Conservation (phyloP, 2,888 invertebrate species). For the Cerastis leucographa region DNA sequence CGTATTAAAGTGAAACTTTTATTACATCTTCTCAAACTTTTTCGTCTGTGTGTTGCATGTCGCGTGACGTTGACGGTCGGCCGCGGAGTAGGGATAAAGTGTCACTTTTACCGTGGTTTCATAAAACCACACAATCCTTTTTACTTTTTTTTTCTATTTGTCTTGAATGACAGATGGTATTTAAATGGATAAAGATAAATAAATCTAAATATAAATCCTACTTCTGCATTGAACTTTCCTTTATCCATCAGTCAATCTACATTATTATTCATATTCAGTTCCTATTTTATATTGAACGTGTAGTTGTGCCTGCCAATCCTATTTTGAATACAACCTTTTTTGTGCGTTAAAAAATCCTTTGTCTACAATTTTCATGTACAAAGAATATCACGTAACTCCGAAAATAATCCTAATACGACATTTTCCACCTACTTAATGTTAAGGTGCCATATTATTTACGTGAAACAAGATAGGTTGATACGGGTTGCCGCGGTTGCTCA, state of each 20-base stretch:
- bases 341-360: slow-evolving; percentile 1
- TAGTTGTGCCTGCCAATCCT: neutral
- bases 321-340: neutral
- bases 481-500: slow-evolving; percentile 58
- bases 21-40: no score
- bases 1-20: no score
- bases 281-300: neutral
- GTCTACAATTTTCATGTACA: neutral
- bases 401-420: slow-evolving; percentile 32
- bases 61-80: no score
- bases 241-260: slow-evolving; percentile 12
- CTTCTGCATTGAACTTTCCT: neutral
- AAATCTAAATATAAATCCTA: neutral
- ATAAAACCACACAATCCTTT: no score
- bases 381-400: slow-evolving; percentile 19
- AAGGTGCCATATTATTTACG: slow-evolving; percentile 51
- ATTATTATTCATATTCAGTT: neutral
- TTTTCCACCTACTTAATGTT: slow-evolving; percentile 29
- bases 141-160: no score
- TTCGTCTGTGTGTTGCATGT: no score
- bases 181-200: neutral
- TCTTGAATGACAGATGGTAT: neutral
- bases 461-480: slow-evolving; percentile 60
- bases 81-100: no score
- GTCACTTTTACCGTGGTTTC: no score